Conservation (phyloP, 2,113 vertebrate genomes). For the Anolis carolinensis region DNA sequence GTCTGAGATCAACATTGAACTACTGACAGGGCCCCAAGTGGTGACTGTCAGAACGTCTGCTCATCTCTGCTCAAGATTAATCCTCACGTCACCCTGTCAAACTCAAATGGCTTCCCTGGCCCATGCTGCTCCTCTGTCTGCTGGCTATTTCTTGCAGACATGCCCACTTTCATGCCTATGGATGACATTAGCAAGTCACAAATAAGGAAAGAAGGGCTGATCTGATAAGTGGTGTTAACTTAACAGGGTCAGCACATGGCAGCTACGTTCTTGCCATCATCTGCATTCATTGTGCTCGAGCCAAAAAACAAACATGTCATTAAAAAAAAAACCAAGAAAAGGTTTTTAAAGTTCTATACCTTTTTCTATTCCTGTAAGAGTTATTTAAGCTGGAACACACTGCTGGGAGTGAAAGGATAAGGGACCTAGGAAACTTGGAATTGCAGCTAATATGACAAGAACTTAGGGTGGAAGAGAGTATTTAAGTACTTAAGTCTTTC, state of each 20-base stretch:
- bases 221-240: neutral
- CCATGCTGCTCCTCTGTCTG: too few relatives aligned
- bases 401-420: conserved; percentile 39
- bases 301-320: neutral
- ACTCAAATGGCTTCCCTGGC: too few relatives aligned
- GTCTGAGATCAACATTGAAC: too few relatives aligned
- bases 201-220: too few relatives aligned
- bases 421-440: neutral
- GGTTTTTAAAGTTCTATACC: neutral
- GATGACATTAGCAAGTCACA: too few relatives aligned
- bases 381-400: neutral
- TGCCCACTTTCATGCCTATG: too few relatives aligned
- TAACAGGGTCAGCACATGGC: neutral
- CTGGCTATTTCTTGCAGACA: too few relatives aligned
- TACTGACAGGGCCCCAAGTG: too few relatives aligned
- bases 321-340: neutral
- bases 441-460: neutral
- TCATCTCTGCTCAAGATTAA: too few relatives aligned
- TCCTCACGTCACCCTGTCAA: too few relatives aligned
- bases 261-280: neutral
- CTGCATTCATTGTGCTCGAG: neutral
- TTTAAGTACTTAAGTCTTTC: conserved; percentile 44
- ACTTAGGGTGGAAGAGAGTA: conserved; percentile 11
- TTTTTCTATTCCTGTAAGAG: neutral
- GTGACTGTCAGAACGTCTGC: too few relatives aligned